These are phyloP conservation scores for Phenganax stokvisi DNA, from an alignment of 92 coral and sea anemone genomes.

Conservation along the genomic window DNA sequence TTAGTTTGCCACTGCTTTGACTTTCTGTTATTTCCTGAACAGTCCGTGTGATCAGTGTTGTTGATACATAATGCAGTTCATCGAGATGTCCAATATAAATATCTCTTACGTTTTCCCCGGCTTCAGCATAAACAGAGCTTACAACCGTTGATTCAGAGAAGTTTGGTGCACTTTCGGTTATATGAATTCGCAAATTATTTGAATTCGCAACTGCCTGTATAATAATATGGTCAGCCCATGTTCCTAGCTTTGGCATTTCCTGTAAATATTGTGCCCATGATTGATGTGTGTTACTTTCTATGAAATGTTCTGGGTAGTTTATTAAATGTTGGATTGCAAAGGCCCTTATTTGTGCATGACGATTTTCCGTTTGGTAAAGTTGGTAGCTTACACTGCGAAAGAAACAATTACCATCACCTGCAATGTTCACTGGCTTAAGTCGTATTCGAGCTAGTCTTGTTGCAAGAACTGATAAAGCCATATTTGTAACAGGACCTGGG, in stretches of 20 bases:
- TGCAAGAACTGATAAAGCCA: slow-evolving; percentile 15
- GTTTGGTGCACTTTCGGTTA: slow-evolving; percentile 34
- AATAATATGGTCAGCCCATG: slow-evolving; percentile 50
- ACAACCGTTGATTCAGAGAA: slow-evolving; percentile 44
- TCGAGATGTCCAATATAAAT: slow-evolving; percentile 40
- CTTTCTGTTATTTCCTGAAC: slow-evolving; percentile 23
- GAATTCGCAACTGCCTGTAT: slow-evolving; percentile 48
- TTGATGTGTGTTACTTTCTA: slow-evolving; percentile 45
- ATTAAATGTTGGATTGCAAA: slow-evolving; percentile 39
- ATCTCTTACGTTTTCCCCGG: slow-evolving; percentile 7
- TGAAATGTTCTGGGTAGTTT: slow-evolving; percentile 39
- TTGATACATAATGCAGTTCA: slow-evolving; percentile 44
- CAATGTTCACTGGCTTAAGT: slow-evolving; percentile 37
- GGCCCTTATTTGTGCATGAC: slow-evolving; percentile 33
- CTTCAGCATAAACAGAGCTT: background rate
- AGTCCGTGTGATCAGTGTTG: slow-evolving; percentile 28
- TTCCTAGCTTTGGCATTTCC: slow-evolving; percentile 42
- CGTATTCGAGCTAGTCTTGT: slow-evolving; percentile 40
- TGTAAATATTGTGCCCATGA: slow-evolving; percentile 42
- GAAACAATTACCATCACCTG: slow-evolving; percentile 48
- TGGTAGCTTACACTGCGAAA: slow-evolving; percentile 39
- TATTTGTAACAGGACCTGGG: slow-evolving; percentile 23
- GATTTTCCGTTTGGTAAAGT: slow-evolving; percentile 38
- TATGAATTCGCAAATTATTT: slow-evolving; percentile 37
- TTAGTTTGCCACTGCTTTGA: slow-evolving; percentile 7